Base-by-base conservation (phyloP, 2,888 invertebrate genomes). In the Brachynemurus nebulosus region DNA sequence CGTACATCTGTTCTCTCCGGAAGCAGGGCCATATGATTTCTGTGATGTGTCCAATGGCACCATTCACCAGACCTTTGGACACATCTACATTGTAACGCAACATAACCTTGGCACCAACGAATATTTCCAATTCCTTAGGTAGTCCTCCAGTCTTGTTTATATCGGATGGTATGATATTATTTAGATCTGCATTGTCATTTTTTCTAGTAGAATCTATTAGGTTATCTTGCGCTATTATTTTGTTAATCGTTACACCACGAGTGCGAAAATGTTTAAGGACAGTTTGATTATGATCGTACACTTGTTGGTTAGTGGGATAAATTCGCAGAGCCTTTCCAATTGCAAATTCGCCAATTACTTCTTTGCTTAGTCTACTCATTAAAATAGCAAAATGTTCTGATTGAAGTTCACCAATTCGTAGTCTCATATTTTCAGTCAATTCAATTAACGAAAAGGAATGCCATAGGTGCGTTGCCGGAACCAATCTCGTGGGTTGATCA, bases 11-110 rank as follows among this genome's bases (percentile, higher is more conserved):
- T 7, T 9, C 50, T 27, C 52, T 34, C 3, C 50, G 48, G 34
- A 54, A 51, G 35, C 39, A n/a, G 30, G 53, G 52, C 53, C 53
- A 52, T 4, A 50, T 48, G 11, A 54, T 53, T 51, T 52, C 51
- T 19, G 50, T 52, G 20, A 54, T 53, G 43, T 45, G 25, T 25
- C 51, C 51, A 14, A 53, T 53, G 9, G 41, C 43, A 27, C 52
- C 52, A 52, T 55, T 55, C 17, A 54, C 48, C 17, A 51, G 33
- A 18, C 48, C 51, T 44, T 50, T 50, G 4, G 42, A 38, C 12
- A 53, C 51, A 45, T 54, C 49, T 16, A 53, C 34, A 40, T 55
- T 54, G 14, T 44, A 49, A 23, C 52, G 27, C 27, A 55, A 50
- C 54, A 54, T 52, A 2, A 56, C 50, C 40, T 52, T 51, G 25